Evolutionary conservation across 2,113 vertebrate genomes (phyloP).

Genomic region (human (Homo sapiens)): GRCh38 chr9:17553001-17553500

Average conservation of each 20-base stretch:
- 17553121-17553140: background rate
- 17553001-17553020: background rate
- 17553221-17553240: background rate
- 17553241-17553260: background rate
- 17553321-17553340: background rate
- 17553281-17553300: background rate
- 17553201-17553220: background rate
- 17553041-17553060: background rate
- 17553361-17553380: background rate
- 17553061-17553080: background rate
- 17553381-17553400: background rate
- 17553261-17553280: background rate
- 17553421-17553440: background rate
- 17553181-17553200: background rate
- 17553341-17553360: background rate
- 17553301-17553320: background rate
- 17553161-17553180: background rate
- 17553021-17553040: background rate
- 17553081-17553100: background rate
- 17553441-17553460: background rate
- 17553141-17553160: background rate
- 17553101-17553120: background rate
- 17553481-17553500: background rate
- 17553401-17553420: background rate
- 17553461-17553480: background rate